Evolutionary conservation across 2,888 invertebrate genomes (phyloP), one percentile per base, ranked within the genome.

Genomic region (Eristalinus sepulchralis): DNA sequence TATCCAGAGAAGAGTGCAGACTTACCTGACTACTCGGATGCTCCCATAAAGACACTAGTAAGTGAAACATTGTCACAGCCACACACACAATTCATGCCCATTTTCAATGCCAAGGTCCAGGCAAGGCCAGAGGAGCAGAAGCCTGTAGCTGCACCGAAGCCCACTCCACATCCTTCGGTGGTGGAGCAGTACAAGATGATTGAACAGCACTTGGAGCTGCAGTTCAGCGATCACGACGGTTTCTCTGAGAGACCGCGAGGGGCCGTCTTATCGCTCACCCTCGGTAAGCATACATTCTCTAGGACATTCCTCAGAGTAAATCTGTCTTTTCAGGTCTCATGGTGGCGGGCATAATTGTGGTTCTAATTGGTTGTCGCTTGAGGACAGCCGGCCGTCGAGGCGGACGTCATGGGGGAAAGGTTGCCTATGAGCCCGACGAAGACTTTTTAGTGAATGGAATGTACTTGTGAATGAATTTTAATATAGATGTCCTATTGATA

Each of bases 371-470:
- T 31, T 98, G 97, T 91, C 94, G 98, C 71, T 94, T 97, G 91
- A 94, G 97, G 89, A 96, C 96, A 80, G 96, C 97, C 20, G 90
- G 91, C 5, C 94, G 97, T 88, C 94, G 96, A 76, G 94, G 97
- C 84, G 94, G 96, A 88, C 95, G 96, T 89, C 71, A 91, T 85
- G 96, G 96, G 64, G 96, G 96, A 81, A 96, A 97, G 92, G 95
- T 96, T 67, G 95, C 96, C 20, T 96, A 96, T 91, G 96, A 97
- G 36, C 97, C 98, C 92, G 98, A 98, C 93, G 98, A 98, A 0
- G 98, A 98, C 94, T 98, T 98, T 93, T 94, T 99, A 90, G 98
- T 99, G 89, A 98, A 99, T 93, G 98, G 98, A 90, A 98, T 99
- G 98, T 99, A 98, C 93, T 95, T 98, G 76, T 92, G 91, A 90